A percentile compares a stretch with the other conserved stretches of the same genome.
Conservation (phyloP, 2,113 vertebrate species). For the Podilymbus podiceps region DNA sequence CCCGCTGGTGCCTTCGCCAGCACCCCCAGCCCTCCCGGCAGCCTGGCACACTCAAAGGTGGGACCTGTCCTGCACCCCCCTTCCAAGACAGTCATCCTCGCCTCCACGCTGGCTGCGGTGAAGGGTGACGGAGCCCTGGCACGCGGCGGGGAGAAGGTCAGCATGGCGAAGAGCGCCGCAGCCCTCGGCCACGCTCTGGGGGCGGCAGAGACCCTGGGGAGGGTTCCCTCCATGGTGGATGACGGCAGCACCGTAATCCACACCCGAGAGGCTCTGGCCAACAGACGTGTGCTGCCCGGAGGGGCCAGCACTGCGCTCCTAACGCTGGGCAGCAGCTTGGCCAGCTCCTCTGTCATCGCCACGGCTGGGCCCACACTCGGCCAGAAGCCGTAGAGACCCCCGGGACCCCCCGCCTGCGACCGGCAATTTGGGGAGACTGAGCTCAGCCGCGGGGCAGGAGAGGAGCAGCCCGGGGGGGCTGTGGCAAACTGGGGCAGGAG, state of each 20-base stretch:
- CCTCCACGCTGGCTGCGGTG: neutral
- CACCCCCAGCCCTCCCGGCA: neutral
- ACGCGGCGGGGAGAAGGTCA: neutral
- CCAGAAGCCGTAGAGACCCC: neutral
- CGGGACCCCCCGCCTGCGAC: accelerated
- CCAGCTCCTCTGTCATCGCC: neutral
- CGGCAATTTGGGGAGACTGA: neutral
- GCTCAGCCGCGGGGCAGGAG: neutral
- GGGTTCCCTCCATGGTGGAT: conserved; percentile 50
- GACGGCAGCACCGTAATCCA: conserved; percentile 37
- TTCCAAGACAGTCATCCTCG: conserved; percentile 39
- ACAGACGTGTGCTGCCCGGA: conserved; percentile 1
- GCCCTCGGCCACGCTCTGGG: neutral
- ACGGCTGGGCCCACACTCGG: neutral
- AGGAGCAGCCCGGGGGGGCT: neutral
- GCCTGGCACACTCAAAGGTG: conserved; percentile 10
- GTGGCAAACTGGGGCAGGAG: neutral
- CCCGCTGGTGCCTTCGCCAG: conserved; percentile 2
- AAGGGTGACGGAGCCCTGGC: neutral
- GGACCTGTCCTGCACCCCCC: conserved; percentile 29
- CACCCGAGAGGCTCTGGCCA: neutral
- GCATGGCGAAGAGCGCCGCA: neutral
- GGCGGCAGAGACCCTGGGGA: conserved; percentile 33
- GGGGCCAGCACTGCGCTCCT: neutral
- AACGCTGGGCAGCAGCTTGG: neutral